These are phyloP conservation scores for Cephus sareptanus DNA, from an alignment of 2,888 invertebrate genomes.

Conservation along the genomic window DNA sequence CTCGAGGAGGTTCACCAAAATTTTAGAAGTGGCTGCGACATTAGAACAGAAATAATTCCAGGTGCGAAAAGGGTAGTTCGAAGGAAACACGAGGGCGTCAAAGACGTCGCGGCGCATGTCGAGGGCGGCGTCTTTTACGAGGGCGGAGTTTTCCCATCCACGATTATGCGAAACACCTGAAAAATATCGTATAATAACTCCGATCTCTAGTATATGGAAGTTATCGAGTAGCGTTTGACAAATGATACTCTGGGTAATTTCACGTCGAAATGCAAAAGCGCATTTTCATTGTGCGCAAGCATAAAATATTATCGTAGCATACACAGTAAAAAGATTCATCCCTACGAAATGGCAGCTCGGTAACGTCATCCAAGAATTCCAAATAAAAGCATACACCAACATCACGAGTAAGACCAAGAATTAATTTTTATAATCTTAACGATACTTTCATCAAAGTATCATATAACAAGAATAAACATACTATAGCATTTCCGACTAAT, in stretches of 20 bases:
- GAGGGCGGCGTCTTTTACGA: conserved; percentile 41
- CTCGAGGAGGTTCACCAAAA: neutral
- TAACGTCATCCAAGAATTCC: neutral
- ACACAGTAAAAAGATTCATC: neutral
- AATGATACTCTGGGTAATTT: conserved; percentile 14
- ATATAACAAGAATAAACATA: neutral
- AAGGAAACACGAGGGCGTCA: conserved; percentile 8
- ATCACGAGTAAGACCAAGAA: neutral
- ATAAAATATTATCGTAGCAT: neutral
- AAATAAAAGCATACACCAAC: neutral
- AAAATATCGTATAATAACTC: conserved; percentile 11
- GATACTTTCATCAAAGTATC: neutral
- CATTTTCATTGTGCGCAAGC: conserved; percentile 2
- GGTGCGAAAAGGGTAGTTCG: conserved; percentile 31
- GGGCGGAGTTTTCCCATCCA: conserved; percentile 48
- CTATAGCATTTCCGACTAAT: neutral
- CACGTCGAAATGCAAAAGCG: conserved; percentile 9
- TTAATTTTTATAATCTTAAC: neutral
- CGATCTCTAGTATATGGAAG: conserved; percentile 7
- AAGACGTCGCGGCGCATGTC: conserved; percentile 46
- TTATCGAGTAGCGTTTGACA: conserved; percentile 18
- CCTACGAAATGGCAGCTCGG: neutral
- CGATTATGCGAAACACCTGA: conserved; percentile 18
- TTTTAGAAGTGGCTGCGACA: neutral
- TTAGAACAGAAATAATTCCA: conserved; percentile 6